These are phyloP conservation scores for Tenrec ecaudatus DNA, from an alignment of 2,113 vertebrate genomes.

Conservation along the genomic window DNA sequence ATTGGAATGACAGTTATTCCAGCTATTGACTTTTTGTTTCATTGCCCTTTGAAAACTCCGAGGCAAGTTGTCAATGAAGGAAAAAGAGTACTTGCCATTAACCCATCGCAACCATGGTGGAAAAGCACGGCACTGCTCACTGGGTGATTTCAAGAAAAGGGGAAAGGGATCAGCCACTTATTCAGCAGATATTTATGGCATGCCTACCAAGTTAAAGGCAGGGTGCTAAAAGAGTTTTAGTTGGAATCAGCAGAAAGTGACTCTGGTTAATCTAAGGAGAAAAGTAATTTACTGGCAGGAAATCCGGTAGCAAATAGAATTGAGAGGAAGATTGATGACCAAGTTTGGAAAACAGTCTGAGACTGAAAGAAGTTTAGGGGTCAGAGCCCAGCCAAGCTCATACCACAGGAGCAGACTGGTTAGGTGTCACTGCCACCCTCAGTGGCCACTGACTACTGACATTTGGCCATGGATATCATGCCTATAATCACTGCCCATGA, in stretches of 20 bases:
- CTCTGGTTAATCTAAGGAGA: conserved; percentile 49
- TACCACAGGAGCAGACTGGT: not conserved
- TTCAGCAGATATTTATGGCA: conserved; percentile 49
- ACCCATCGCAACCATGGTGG: not conserved
- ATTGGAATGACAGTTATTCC: conserved; percentile 63
- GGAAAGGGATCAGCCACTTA: not conserved
- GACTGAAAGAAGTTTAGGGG: not conserved
- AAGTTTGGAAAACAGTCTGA: conserved; percentile 36
- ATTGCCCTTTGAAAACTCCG: conserved; percentile 58
- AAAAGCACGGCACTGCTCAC: conserved; percentile 38
- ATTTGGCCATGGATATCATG: not conserved
- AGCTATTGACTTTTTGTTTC: conserved; percentile 55
- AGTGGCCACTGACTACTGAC: not conserved
- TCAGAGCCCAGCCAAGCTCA: conserved; percentile 18
- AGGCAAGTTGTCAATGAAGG: conserved; percentile 52
- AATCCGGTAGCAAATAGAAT: conserved; percentile 42
- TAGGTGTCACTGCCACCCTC: not conserved
- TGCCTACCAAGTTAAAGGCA: conserved; percentile 37
- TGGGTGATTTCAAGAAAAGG: conserved; percentile 47
- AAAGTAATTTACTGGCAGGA: conserved; percentile 42
- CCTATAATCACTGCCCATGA: not conserved
- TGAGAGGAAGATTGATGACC: not conserved
- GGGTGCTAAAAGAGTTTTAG: conserved; percentile 23
- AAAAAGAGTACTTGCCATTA: conserved; percentile 39
- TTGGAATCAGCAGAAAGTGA: conserved; percentile 44